These are phyloP conservation scores for Drosophila paramelanica DNA, from an alignment of 2,888 invertebrate species.

Conservation along the genomic window DNA sequence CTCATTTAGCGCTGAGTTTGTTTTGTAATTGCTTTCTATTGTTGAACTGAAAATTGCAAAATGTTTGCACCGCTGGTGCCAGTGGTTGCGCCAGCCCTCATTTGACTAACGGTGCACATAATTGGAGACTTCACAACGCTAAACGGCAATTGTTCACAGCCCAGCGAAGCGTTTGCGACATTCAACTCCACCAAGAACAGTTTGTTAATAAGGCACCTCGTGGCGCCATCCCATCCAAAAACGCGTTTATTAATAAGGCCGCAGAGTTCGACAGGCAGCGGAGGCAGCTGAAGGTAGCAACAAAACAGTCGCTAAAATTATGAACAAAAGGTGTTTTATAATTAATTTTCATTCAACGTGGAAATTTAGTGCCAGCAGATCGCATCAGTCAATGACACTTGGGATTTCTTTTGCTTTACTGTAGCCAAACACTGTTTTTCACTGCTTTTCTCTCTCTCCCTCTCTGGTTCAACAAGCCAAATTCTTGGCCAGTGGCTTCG, in stretches of 20 bases:
- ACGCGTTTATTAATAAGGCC: constrained; percentile 51
- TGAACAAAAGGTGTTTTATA: constrained; percentile 66
- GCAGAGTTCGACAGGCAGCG: constrained; percentile 24
- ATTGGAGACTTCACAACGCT: constrained; percentile 68
- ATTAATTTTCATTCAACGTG: constrained; percentile 55
- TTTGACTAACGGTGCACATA: constrained; percentile 73
- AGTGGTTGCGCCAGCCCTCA: constrained; percentile 24
- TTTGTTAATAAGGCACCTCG: constrained; percentile 40
- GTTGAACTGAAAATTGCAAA: constrained; percentile 75
- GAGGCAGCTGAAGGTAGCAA: neutral
- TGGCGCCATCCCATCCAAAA: constrained; percentile 11
- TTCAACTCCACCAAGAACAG: constrained; percentile 26
- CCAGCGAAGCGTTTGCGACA: constrained; percentile 29
- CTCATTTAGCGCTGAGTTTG: constrained; percentile 73
- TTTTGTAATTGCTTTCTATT: constrained; percentile 79
- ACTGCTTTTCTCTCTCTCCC: neutral
- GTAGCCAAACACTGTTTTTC: constrained; percentile 1
- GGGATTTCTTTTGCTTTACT: neutral
- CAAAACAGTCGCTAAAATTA: constrained; percentile 47
- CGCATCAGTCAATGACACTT: constrained; percentile 50
- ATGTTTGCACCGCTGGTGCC: constrained; percentile 54
- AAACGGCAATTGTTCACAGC: constrained; percentile 66
- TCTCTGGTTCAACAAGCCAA: constrained; percentile 20
- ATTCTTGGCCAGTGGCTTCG: constrained; percentile 1
- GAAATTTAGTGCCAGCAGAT: constrained; percentile 12